Evolutionary conservation across 1,140 invertebrate genomes (phyloP).

Genomic region (Leptinotarsa undecemlineata): DNA sequence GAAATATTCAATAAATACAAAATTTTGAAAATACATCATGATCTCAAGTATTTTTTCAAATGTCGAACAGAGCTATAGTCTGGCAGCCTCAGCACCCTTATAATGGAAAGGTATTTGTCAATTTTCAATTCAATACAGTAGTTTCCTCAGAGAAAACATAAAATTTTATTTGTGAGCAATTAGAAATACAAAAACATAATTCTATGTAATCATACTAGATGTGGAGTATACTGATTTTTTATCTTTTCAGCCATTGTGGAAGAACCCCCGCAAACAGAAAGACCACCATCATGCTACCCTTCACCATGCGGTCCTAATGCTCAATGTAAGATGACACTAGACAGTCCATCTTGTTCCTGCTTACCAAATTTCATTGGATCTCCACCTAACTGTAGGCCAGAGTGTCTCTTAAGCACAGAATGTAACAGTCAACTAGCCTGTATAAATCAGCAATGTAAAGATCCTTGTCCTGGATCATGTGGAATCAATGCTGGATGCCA

Average conservation of each 20-base stretch:
- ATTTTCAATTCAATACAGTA: no score
- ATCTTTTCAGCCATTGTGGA: constrained; percentile 67
- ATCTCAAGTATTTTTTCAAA: no score
- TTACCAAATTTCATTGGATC: constrained; percentile 72
- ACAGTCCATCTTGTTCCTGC: constrained; percentile 77
- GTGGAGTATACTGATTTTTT: constrained; percentile 37
- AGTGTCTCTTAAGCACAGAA: constrained; percentile 74
- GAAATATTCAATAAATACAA: no score
- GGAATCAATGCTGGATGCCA: constrained; percentile 74
- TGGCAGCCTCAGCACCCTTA: no score
- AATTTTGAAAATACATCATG: no score
- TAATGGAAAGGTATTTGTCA: no score
- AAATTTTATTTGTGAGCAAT: constrained; percentile 34
- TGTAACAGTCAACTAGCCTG: constrained; percentile 73
- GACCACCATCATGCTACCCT: constrained; percentile 59
- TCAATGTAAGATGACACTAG: constrained; percentile 72
- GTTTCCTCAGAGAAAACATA: no score
- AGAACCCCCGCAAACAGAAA: constrained; percentile 47
- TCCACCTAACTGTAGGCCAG: constrained; percentile 74
- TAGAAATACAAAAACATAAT: constrained; percentile 62
- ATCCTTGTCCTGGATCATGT: constrained; percentile 77
- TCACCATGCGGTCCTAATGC: constrained; percentile 83
- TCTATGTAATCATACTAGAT: no score
- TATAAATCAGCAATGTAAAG: constrained; percentile 71
- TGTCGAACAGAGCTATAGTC: no score